phyloP scores from a whole-genome alignment of 2,888 invertebrate species.

The Coleophora deauratella region DNA sequence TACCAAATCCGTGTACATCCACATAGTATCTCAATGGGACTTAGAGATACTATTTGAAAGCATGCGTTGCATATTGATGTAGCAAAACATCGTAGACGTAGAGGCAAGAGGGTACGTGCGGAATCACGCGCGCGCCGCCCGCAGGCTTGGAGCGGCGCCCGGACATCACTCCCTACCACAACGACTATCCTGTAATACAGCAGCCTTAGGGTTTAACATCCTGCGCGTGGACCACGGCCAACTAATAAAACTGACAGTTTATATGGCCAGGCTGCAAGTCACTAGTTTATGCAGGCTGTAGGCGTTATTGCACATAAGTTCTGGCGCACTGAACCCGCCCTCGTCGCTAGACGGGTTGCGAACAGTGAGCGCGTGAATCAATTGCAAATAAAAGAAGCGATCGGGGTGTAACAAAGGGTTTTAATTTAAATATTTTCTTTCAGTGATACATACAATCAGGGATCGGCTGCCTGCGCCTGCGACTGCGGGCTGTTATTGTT shows the following conservation, averaged over 20 bases:
- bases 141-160: conserved; percentile 10
- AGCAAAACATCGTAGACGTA: conserved; percentile 7
- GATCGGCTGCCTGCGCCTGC: conserved; percentile 11
- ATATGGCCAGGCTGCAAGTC: conserved; percentile 54
- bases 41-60: no score
- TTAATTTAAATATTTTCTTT: conserved; percentile 41
- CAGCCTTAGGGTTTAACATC: conserved; percentile 56
- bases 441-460: conserved; percentile 25
- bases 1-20: no score
- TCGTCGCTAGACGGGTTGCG: no score
- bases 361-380: conserved; percentile 13
- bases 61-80: conserved; percentile 31
- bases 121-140: not conserved
- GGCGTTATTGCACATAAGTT: conserved; percentile 21
- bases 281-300: conserved; percentile 46
- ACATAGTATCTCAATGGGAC: no score
- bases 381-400: conserved; percentile 26
- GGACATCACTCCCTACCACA: conserved; percentile 26
- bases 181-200: conserved; percentile 51
- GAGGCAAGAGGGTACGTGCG: conserved; percentile 3
- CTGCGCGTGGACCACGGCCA: conserved; percentile 64
- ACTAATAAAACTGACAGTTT: conserved; percentile 72
- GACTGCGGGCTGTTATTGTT: conserved; percentile 49
- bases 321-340: no score
- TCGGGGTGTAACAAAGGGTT: conserved; percentile 24